Base-by-base conservation (phyloP, 2,888 invertebrate genomes). In the Drosophila aldrichi region DNA sequence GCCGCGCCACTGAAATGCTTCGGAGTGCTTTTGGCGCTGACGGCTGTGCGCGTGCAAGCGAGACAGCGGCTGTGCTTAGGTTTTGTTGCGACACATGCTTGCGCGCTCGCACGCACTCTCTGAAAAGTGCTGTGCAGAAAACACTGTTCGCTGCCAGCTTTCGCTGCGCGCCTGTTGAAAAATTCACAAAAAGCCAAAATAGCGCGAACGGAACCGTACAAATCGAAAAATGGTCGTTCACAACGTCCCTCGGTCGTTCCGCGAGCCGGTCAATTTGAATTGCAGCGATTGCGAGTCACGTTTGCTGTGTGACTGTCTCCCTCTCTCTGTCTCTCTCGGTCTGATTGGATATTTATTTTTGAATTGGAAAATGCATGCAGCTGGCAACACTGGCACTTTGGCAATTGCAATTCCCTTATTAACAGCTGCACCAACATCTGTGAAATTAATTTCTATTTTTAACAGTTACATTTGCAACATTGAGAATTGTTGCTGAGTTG, bases 161-260 rank as follows among this genome's bases (percentile, higher is more conserved):
- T 56, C 57, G 73, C 81, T 86, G 90, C 1, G 81, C 43, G 34
- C 86, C 90, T 88, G 68, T 12, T 86, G 54, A 71, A 79, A 86
- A 90, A 86, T 86, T 89, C 87, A 86, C 89, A 88, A 88, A 88
- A 90, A 84, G 88, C 83, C 88, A 85, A 89, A 85, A 85, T 85
- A 89, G 85, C 90, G 90, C 85, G 90, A 90, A 80, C 79, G 70
- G 66, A 84, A 84, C 66, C 88, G 25, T 63, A 84, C 72, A 74
- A 82, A 82, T 77, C 77, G 83, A 77, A 74, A 71, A 82, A 72
- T 63, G 58, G 76, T 62, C 86, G 82, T 79, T 80, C 79, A 75
- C 78, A 78, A 49, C 74, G 74, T 81, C 66, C 64, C 81, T 73
- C 58, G 48, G 61, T 71, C 64, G 81, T 77, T 77, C 81, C 54